A percentile compares a stretch with the other conserved stretches of the same genome.
Conservation (phyloP, 2,113 vertebrate genomes). For the Sus scrofa region T2T-Sscrofa CM000830.6:119678501-119679000, state of each 20-base stretch:
- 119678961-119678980: conserved; percentile 15
- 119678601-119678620: conserved; percentile 47
- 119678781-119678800: not conserved
- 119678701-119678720: not conserved
- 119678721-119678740: not conserved
- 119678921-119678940: conserved; percentile 42
- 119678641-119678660: conserved; percentile 28
- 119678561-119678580: conserved; percentile 39
- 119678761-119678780: not conserved
- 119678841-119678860: conserved; percentile 52
- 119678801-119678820: not conserved
- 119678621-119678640: not conserved
- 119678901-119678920: conserved; percentile 44
- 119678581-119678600: conserved; percentile 26
- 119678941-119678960: not conserved
- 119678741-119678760: not conserved
- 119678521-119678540: conserved; percentile 31
- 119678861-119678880: conserved; percentile 48
- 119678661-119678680: not conserved
- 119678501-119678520: not conserved
- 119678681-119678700: not conserved
- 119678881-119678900: conserved; percentile 46
- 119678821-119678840: conserved; percentile 33
- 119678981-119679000: conserved; percentile 20
- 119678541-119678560: not conserved